These are phyloP conservation scores for Malthinus flaveolus DNA, from an alignment of 2,888 invertebrate genomes.

Conservation along the genomic window DNA sequence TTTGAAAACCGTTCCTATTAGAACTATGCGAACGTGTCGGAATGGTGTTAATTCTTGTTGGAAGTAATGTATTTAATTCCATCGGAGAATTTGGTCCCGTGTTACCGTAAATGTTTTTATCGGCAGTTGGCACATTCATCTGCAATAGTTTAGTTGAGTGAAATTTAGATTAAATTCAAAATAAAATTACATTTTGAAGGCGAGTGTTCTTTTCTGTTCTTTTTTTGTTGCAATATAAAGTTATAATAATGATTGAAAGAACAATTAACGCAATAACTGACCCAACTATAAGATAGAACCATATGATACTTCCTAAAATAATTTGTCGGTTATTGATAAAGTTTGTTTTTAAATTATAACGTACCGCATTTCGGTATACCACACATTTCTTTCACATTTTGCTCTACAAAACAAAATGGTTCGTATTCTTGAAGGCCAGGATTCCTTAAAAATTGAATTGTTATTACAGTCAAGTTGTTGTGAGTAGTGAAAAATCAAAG, in stretches of 20 bases:
- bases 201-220: slow-evolving; percentile 63
- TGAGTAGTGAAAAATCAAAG: neutral
- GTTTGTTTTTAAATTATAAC: no score
- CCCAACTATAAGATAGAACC: slow-evolving; percentile 76
- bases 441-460: slow-evolving; percentile 68
- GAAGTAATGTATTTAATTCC: slow-evolving; percentile 81
- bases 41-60: slow-evolving; percentile 53
- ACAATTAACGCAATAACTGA: slow-evolving; percentile 58
- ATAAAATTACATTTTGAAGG: slow-evolving; percentile 62
- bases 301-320: slow-evolving; percentile 72
- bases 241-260: slow-evolving; percentile 59
- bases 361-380: slow-evolving; percentile 84
- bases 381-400: slow-evolving; percentile 79
- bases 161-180: neutral
- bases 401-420: slow-evolving; percentile 89
- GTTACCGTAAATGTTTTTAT: slow-evolving; percentile 82
- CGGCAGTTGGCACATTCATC: slow-evolving; percentile 71
- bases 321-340: slow-evolving; percentile 7
- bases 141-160: slow-evolving; percentile 25
- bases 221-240: slow-evolving; percentile 68
- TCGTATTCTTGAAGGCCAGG: slow-evolving; percentile 79
- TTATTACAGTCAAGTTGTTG: neutral
- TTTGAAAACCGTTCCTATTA: slow-evolving; percentile 49
- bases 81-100: slow-evolving; percentile 76
- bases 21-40: slow-evolving; percentile 51